Evolutionary conservation across 2,113 vertebrate species (phyloP), one percentile per base, ranked within the genome.

Genomic region (Spizaetus ornatus): DNA sequence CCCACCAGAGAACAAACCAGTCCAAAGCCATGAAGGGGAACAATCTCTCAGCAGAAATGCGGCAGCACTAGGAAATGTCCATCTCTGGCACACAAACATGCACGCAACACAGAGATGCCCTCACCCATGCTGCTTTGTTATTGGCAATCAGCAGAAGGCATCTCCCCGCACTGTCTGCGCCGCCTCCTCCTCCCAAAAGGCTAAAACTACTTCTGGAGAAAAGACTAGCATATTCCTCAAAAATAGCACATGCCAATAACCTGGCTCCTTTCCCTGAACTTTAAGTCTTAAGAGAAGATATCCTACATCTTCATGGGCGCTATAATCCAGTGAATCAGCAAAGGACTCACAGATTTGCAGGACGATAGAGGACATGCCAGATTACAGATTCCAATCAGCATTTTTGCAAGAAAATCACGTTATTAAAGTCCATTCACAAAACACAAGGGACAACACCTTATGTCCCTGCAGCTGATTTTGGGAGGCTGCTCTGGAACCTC

Each of bases 271-370:
- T 87, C 52, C 50, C 50, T 66, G 52, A 90, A 79, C 43, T 89
- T 74, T 29, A 62, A 29, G 56, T 16, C 56, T 61, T 42, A 55
- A 77, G 43, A 74, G 77, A 88, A 61, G 59, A 47, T n/a, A 88
- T 58, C 7, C 7, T 69, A 80, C 36, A n/a, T 0, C 1, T 66
- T 43, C 20, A 2, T 17, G 19, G 19, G 31, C 3, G 6, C 19
- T 11, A 22, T 58, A 76, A 90, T 48, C 27, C 43, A 94, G 12
- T 13, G 38, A 74, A 52, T 45, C 76, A 71, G 40, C n/a, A 74
- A 78, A 86, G 29, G 36, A 70, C 11, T 56, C 2, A 0, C 1
- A 7, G 34, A 73, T 78, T 48, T 86, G 45, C 55, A 86, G 50
- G 32, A 63, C 3, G 2, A 32, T 4, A 47, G n/a, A 55, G 20